phyloP scores from a whole-genome alignment of 2,888 invertebrate species.

The Cylindroiulus punctatus region DNA sequence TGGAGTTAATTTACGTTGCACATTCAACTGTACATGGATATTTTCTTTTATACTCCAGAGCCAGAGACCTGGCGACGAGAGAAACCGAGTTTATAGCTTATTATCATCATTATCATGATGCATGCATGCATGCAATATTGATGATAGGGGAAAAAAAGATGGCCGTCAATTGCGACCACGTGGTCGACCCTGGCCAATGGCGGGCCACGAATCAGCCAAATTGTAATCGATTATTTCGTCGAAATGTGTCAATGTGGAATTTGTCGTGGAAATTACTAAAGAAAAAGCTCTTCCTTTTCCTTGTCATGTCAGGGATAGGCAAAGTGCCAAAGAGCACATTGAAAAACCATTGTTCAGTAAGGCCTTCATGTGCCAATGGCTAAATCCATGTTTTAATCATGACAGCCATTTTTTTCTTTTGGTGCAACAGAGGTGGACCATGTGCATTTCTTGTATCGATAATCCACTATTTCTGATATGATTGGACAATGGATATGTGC shows the following conservation, averaged over 20 bases:
- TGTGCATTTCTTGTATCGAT: too few species aligned
- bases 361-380: not conserved
- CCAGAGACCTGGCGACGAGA: not conserved
- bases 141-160: constrained; percentile 18
- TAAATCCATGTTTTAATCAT: too few species aligned
- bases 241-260: constrained; percentile 1
- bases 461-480: too few species aligned
- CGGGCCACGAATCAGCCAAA: not conserved
- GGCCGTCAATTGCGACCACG: not conserved
- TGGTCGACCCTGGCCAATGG: not conserved
- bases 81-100: constrained; percentile 11
- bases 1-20: too few species aligned
- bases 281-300: not conserved
- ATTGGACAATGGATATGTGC: too few species aligned
- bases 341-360: not conserved
- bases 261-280: not conserved
- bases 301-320: not conserved
- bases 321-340: not conserved
- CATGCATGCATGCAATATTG: constrained; percentile 21
- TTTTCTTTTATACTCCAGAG: not conserved
- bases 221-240: constrained; percentile 1
- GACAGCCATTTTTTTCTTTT: too few species aligned
- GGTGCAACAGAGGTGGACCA: too few species aligned
- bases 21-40: too few species aligned
- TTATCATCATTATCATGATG: constrained; percentile 29